Base-by-base conservation (phyloP, 2,888 invertebrate genomes). In the Harpalus rufipes region DNA sequence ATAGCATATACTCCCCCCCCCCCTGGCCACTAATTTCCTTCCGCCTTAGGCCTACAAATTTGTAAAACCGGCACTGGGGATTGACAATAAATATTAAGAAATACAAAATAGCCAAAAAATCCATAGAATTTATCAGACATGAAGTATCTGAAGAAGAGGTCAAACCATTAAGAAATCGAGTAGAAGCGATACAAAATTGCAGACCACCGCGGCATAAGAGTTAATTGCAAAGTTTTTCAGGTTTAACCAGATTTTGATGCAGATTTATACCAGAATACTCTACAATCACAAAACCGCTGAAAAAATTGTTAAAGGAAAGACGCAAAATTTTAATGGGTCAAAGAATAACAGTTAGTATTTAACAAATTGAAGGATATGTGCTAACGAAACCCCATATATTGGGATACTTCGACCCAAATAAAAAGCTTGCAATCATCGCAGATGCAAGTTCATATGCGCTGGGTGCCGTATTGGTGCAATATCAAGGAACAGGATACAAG, bases 221-320 rank as follows among this genome's bases (percentile, higher is more conserved):
- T 12, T 51, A 76, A 8, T 12, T 76, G 6, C 44, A 25, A 21
- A 76, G 76, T 51, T 76, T 41, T 18, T 76, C 32, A 14, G 68
- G 68, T 2, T 14, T 68, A 7, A n/a, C 32, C 10, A 14, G 68
- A 41, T 68, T 41, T n/a, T 68, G 68, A 14, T n/a, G 68, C 10
- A 32, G 68, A 68, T 68, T 68, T 32, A 68, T 68, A 68, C 68
- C 68, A 41, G 41, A 68, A 32, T 68, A 41, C 7, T 68, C 68
- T 25, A 68, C 68, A 16, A n/a, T 32, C 7, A 68, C 32, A 0
- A 39, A 25, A 0, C 32, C 68, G 10, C 12, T 68, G 21, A 68
- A 39, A 41, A 14, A 14, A 32, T 68, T 68, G 14, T 14, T 32
- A n/a, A 61, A 41, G 32, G n/a, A 68, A 68, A 41, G 14, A 32